These are phyloP conservation scores for Taenioides sp. DNA, from an alignment of 2,797 vertebrate genomes.

Conservation along the genomic window DNA sequence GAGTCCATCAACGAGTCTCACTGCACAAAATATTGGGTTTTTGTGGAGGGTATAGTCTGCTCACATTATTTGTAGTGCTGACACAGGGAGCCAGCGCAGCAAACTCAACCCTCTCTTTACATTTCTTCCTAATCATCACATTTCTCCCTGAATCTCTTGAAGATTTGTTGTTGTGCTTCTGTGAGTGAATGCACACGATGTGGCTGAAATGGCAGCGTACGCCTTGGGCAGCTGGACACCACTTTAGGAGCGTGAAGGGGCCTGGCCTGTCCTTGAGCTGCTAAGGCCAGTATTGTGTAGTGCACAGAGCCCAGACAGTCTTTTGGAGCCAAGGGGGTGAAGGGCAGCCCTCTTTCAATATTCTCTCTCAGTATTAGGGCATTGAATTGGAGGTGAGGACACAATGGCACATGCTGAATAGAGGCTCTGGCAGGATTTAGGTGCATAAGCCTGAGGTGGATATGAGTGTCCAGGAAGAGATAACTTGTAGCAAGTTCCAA, in stretches of 20 bases:
- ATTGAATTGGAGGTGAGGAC: conserved; percentile 23
- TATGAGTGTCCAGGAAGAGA: conserved; percentile 30
- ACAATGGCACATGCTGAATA: conserved; percentile 13
- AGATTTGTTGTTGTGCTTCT: conserved; percentile 49
- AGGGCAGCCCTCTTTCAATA: conserved; percentile 22
- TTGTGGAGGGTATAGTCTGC: conserved; percentile 15
- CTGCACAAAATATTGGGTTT: conserved; percentile 24
- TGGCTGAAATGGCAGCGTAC: conserved; percentile 63
- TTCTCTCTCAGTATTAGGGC: conserved; percentile 20
- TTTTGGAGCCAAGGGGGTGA: conserved; percentile 30
- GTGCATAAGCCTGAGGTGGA: conserved; percentile 15
- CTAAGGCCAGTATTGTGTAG: conserved; percentile 21
- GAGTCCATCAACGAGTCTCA: conserved; percentile 24
- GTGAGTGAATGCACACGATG: conserved; percentile 42
- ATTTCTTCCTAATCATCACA: conserved; percentile 45
- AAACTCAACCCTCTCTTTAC: conserved; percentile 21
- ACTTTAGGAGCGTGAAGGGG: conserved; percentile 38
- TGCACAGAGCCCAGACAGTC: conserved; percentile 24
- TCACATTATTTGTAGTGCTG: conserved; percentile 13
- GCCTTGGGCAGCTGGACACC: conserved; percentile 52
- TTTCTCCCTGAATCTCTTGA: conserved; percentile 30
- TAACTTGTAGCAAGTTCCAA: conserved; percentile 13
- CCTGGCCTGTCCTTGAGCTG: conserved; percentile 23
- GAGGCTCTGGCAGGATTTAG: conserved; percentile 26
- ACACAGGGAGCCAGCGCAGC: conserved; percentile 28